A percentile compares a stretch with the other conserved stretches of the same genome.
phyloP scores from a whole-genome alignment of 2,113 vertebrate species.

The Micromys minutus region DNA sequence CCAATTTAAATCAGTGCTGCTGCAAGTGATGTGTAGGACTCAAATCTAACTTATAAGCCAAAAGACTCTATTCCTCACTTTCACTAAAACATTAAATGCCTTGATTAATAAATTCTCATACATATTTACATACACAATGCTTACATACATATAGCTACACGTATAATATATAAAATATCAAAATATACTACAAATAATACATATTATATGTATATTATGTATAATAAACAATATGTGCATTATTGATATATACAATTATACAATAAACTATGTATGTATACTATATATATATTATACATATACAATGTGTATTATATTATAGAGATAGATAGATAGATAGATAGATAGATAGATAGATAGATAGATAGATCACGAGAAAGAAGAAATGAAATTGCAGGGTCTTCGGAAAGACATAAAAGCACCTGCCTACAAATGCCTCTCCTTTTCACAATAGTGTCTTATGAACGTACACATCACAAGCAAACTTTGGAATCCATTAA shows the following conservation, averaged over 20 bases:
- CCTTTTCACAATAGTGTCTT: neutral
- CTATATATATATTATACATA: neutral
- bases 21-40: neutral
- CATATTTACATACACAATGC: too few relatives aligned
- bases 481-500: neutral
- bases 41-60: conserved; percentile 32
- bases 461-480: neutral
- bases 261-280: neutral
- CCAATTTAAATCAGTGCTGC: neutral
- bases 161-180: neutral
- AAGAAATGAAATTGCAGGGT: conserved; percentile 57
- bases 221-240: neutral
- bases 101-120: neutral
- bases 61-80: conserved; percentile 1
- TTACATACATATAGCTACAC: neutral
- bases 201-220: neutral
- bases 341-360: too few relatives aligned
- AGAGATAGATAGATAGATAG: too few relatives aligned
- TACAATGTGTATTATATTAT: neutral
- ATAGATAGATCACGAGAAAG: neutral
- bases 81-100: neutral
- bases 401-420: conserved; percentile 13
- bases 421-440: neutral
- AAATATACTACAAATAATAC: neutral
- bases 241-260: neutral